phyloP scores from a whole-genome alignment of 1,140 invertebrate genomes.

The Atta texana region DNA sequence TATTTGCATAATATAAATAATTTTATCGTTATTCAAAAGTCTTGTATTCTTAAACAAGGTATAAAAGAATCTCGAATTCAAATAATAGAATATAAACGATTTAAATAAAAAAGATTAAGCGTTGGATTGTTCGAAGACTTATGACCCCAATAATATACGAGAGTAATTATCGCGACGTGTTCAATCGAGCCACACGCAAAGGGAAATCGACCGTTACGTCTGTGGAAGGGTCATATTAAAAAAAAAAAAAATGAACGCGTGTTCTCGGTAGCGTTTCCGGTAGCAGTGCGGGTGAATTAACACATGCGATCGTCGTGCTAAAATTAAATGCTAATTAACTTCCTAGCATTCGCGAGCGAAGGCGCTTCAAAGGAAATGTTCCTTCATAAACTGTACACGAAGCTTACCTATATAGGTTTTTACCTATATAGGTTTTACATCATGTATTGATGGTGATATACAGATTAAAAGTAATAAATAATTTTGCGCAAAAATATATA shows the following conservation, averaged over 20 bases:
- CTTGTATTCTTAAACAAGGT: not conserved
- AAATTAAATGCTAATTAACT: constrained; percentile 64
- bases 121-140: not conserved
- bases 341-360: constrained; percentile 1
- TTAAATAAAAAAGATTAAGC: constrained; percentile 9
- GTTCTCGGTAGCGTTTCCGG: constrained; percentile 25
- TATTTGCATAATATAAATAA: not conserved
- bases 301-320: constrained; percentile 37
- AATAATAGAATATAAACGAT: constrained; percentile 16
- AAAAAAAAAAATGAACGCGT: constrained; percentile 29
- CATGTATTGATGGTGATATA: not conserved
- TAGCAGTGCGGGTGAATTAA: constrained; percentile 15
- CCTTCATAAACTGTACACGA: constrained; percentile 6
- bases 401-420: not conserved
- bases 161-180: constrained; percentile 75
- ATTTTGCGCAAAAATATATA: not conserved
- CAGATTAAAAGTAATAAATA: not conserved
- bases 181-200: constrained; percentile 75
- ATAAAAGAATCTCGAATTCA: not conserved
- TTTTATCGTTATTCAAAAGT: not conserved
- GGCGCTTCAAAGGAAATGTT: not conserved
- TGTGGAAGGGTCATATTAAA: constrained; percentile 61
- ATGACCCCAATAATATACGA: constrained; percentile 3
- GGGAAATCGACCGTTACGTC: constrained; percentile 70
- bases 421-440: no score